phyloP scores from a whole-genome alignment of 2,888 invertebrate genomes.

The Drosophila mimica region DNA sequence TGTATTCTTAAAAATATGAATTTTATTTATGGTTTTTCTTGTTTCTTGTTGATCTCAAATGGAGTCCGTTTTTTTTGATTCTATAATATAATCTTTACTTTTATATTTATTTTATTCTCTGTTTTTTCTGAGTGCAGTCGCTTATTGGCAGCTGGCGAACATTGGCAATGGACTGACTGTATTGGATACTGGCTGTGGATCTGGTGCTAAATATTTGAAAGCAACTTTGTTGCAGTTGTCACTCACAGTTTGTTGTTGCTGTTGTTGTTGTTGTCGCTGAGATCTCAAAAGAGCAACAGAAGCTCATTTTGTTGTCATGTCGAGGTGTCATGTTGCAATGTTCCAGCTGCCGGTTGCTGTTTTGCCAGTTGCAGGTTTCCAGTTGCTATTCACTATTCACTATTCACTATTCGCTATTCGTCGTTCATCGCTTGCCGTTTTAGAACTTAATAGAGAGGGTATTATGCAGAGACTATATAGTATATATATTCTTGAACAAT shows the following conservation, averaged over 20 bases:
- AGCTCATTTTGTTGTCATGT: constrained; percentile 82
- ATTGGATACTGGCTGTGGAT: constrained; percentile 19
- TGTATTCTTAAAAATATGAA: neutral
- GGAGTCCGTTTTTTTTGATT: neutral
- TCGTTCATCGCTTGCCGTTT: neutral
- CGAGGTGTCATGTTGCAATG: constrained; percentile 80
- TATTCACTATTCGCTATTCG: neutral
- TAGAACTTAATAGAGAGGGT: neutral
- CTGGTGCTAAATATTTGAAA: constrained; percentile 76
- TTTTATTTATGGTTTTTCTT: neutral
- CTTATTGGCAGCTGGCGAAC: constrained; percentile 10
- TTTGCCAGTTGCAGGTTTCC: constrained; percentile 21
- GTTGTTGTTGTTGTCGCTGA: constrained; percentile 47
- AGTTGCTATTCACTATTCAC: constrained; percentile 8
- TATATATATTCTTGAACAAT: neutral
- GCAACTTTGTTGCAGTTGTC: constrained; percentile 74
- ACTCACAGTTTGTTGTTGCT: constrained; percentile 51
- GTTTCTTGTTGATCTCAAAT: neutral
- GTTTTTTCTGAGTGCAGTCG: neutral
- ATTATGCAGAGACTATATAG: neutral
- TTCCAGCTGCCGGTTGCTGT: constrained; percentile 53
- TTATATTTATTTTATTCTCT: neutral
- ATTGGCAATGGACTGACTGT: constrained; percentile 11
- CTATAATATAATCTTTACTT: neutral
- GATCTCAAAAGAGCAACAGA: constrained; percentile 74